phyloP scores from a whole-genome alignment of 2,888 invertebrate genomes.

The Augiades crinisus region DNA sequence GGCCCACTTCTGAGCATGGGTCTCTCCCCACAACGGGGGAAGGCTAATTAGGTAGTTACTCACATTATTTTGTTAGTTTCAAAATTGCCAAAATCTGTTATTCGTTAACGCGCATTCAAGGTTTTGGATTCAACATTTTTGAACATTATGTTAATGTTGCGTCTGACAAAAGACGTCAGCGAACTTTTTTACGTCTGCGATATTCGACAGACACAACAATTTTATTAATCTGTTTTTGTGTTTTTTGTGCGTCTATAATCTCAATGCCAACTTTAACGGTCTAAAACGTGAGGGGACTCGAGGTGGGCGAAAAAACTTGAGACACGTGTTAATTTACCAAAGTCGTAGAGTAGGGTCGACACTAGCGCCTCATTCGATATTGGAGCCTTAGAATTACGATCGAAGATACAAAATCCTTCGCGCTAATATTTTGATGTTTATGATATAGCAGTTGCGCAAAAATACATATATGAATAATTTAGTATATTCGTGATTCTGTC shows the following conservation, averaged over 20 bases:
- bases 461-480: neutral
- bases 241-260: conserved; percentile 13
- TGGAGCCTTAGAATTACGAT: neutral
- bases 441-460: neutral
- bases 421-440: neutral
- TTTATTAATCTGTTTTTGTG: conserved; percentile 8
- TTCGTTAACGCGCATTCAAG: too few species aligned
- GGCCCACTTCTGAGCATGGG: too few species aligned
- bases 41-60: too few species aligned
- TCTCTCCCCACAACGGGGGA: too few species aligned
- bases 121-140: neutral
- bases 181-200: neutral
- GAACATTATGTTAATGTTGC: neutral
- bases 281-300: conserved; percentile 1
- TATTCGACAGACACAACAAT: neutral
- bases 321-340: conserved; percentile 6
- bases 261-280: conserved; percentile 21
- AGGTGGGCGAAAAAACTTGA: conserved; percentile 10
- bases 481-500: neutral
- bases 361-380: neutral
- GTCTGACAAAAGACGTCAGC: conserved; percentile 2
- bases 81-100: too few species aligned
- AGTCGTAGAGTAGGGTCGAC: neutral
- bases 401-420: neutral
- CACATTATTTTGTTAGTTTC: too few species aligned